phyloP scores from a whole-genome alignment of 2,888 invertebrate species.

The Drosophila bunnanda region DNA sequence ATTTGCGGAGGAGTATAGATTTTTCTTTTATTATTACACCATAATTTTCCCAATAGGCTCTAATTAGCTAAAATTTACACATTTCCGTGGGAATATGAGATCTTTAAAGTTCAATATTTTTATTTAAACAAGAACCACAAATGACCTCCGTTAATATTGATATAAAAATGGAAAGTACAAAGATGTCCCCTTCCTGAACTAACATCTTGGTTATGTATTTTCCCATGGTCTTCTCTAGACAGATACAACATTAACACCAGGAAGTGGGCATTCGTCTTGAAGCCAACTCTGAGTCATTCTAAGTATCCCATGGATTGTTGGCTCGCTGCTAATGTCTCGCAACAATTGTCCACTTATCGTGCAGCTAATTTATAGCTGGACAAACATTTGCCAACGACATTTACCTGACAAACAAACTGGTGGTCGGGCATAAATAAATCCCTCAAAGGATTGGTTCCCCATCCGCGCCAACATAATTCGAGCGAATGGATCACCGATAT shows the following conservation, averaged over 20 bases:
- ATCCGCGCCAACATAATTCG: conserved; percentile 6
- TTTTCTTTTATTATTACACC: background rate
- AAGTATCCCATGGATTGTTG: conserved; percentile 22
- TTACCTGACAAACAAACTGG: conserved; percentile 38
- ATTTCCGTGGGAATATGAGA: background rate
- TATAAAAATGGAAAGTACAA: background rate
- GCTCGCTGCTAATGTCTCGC: conserved; percentile 27
- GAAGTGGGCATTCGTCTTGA: conserved; percentile 14
- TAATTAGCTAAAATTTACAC: conserved; percentile 1
- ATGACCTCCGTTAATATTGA: background rate
- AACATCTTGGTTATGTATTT: background rate
- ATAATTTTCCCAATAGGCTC: background rate
- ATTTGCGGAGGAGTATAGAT: background rate
- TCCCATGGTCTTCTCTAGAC: conserved; percentile 7
- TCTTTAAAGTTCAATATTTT: background rate
- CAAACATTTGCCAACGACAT: conserved; percentile 35
- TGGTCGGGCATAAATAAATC: conserved; percentile 34
- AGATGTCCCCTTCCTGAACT: background rate
- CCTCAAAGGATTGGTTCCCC: conserved; percentile 31
- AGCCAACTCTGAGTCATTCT: conserved; percentile 25
- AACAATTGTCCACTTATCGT: conserved; percentile 67
- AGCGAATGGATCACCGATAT: conserved; percentile 35
- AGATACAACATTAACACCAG: conserved; percentile 33
- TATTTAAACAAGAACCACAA: background rate
- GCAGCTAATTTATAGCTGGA: conserved; percentile 52